A percentile compares a stretch with the other conserved stretches of the same genome.
Conservation (phyloP, 2,888 invertebrate species). For the Alloplasta piceator region DNA sequence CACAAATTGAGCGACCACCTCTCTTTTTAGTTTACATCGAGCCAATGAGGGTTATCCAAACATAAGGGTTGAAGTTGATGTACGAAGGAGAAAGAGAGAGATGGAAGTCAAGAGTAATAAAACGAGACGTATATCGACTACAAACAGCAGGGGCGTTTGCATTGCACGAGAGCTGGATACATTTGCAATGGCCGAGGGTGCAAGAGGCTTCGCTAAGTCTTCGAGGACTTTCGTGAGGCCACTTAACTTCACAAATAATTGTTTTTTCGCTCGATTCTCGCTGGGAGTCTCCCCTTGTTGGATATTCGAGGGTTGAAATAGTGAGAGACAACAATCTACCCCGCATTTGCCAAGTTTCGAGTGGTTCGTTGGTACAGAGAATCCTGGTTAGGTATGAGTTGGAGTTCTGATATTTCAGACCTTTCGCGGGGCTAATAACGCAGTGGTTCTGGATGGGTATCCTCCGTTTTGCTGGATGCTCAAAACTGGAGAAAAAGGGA, state of each 20-base stretch:
- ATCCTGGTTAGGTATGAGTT: not conserved
- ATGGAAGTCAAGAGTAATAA: not conserved
- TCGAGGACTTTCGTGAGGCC: constrained; percentile 50
- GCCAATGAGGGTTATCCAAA: constrained; percentile 25
- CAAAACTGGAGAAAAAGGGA: constrained; percentile 4
- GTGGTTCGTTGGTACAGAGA: constrained; percentile 10
- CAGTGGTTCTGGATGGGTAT: not conserved
- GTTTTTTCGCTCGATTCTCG: constrained; percentile 42
- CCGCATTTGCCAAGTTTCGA: constrained; percentile 41
- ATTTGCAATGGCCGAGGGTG: constrained; percentile 11
- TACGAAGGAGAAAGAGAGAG: constrained; percentile 18
- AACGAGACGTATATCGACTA: constrained; percentile 10
- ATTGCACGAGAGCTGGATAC: not conserved
- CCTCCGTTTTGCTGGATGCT: constrained; percentile 9
- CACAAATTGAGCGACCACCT: constrained; percentile 30
- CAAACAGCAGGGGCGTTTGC: constrained; percentile 3
- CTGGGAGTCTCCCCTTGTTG: not conserved
- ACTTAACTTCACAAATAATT: constrained; percentile 60
- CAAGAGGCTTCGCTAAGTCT: constrained; percentile 30
- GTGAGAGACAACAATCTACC: constrained; percentile 9
- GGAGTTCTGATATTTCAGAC: constrained; percentile 65
- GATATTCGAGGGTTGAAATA: constrained; percentile 44
- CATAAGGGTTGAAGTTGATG: constrained; percentile 38
- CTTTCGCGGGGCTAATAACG: constrained; percentile 43
- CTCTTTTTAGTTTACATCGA: constrained; percentile 6